phyloP scores from a whole-genome alignment of 2,113 vertebrate genomes.

The Podiceps cristatus region DNA sequence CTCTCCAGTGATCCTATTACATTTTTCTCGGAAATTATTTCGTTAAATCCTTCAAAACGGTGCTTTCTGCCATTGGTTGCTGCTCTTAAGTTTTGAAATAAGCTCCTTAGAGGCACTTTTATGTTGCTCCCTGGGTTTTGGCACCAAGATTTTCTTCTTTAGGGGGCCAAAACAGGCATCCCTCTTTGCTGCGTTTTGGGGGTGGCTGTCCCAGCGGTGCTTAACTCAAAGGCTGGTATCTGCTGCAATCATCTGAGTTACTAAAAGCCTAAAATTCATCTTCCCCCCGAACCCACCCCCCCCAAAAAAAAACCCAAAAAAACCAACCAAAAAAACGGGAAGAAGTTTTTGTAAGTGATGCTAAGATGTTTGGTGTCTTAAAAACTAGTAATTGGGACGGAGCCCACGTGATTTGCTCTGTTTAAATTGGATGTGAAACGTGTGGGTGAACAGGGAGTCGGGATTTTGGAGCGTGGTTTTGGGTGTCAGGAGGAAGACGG shows the following conservation, averaged over 20 bases:
- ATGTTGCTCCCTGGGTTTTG: background rate
- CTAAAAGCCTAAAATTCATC: background rate
- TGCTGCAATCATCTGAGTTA: background rate
- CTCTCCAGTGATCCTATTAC: background rate
- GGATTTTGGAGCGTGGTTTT: rapidly evolving
- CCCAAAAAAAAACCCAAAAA: background rate
- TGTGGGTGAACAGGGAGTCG: background rate
- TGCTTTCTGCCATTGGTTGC: background rate
- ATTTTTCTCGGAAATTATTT: background rate
- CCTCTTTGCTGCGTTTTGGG: background rate
- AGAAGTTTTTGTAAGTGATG: background rate
- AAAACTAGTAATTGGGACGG: background rate
- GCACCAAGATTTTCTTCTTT: background rate
- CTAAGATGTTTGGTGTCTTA: background rate
- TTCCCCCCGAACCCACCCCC: rapidly evolving
- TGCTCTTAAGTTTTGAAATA: background rate
- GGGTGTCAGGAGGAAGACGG: background rate
- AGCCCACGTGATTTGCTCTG: background rate
- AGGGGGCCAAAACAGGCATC: background rate
- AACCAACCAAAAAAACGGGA: background rate
- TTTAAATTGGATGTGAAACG: background rate
- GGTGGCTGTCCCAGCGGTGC: background rate
- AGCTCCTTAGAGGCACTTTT: background rate
- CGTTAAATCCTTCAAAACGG: background rate
- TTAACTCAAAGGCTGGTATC: background rate